A percentile compares a stretch with the other conserved stretches of the same genome.
Evolutionary conservation across 2,113 vertebrate genomes (phyloP).

Genomic region (Rhea americana): DNA sequence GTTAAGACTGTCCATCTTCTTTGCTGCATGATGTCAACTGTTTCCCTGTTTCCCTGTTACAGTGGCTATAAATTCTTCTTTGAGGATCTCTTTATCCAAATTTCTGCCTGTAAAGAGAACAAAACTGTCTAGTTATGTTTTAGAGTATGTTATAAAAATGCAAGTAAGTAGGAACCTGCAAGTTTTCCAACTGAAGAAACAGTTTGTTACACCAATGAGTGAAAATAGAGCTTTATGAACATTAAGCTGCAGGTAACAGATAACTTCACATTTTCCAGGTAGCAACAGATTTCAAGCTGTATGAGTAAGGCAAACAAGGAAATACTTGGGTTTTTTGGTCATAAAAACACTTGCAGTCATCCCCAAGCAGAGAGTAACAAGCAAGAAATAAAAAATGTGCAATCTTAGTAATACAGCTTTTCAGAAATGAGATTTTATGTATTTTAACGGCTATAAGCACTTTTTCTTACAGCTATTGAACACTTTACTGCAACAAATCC

Average conservation of each 20-base stretch:
- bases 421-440: background rate
- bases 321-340: fast-evolving
- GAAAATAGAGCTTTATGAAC: background rate
- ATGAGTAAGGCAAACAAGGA: background rate
- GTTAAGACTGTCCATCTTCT: conserved; percentile 15
- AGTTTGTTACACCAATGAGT: background rate
- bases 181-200: background rate
- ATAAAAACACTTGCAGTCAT: background rate
- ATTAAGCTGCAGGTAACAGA: background rate
- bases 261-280: background rate
- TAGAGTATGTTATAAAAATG: background rate
- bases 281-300: background rate
- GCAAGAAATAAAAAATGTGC: background rate
- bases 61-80: conserved; percentile 81
- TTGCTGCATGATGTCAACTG: conserved; percentile 2
- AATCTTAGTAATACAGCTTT: background rate
- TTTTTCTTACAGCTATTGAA: background rate
- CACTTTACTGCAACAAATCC: background rate
- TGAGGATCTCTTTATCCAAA: conserved; percentile 87
- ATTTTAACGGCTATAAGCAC: background rate
- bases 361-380: background rate
- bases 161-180: background rate
- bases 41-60: conserved; percentile 64
- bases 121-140: conserved; percentile 20
- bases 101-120: conserved; percentile 84